These are phyloP conservation scores for Numenius phaeopus DNA, from an alignment of 2,797 vertebrate species.

Conservation along the genomic window DNA sequence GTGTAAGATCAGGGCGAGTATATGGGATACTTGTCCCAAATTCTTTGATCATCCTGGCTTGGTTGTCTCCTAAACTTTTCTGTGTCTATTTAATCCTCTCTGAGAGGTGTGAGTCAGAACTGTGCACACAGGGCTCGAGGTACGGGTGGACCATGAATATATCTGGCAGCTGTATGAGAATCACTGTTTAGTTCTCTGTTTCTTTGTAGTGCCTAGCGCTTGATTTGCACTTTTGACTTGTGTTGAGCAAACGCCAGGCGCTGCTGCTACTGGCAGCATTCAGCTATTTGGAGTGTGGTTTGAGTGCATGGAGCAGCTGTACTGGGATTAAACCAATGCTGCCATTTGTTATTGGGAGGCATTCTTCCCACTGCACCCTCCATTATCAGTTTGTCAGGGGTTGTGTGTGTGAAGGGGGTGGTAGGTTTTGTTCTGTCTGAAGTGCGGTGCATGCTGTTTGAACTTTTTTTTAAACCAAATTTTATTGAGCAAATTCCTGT, in stretches of 20 bases:
- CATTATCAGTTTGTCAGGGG: not conserved
- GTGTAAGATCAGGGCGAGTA: not conserved
- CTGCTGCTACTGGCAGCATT: not conserved
- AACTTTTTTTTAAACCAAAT: not conserved
- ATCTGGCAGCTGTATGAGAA: not conserved
- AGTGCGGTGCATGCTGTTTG: not conserved
- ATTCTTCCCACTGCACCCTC: not conserved
- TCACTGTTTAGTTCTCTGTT: not conserved
- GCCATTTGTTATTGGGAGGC: not conserved
- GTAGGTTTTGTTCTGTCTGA: not conserved
- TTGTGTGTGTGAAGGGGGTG: not conserved
- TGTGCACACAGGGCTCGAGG: rapidly evolving
- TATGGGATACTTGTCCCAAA: not conserved
- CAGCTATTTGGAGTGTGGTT: not conserved
- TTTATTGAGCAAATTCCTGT: not conserved
- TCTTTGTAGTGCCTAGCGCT: not conserved
- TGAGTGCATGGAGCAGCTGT: not conserved
- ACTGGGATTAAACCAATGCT: not conserved
- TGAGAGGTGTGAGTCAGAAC: not conserved
- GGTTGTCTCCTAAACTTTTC: not conserved
- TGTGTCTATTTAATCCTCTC: not conserved
- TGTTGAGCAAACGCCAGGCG: not conserved
- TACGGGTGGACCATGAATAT: rapidly evolving
- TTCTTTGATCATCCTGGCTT: not conserved
- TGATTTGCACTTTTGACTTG: slow-evolving; percentile 24